phyloP scores from a whole-genome alignment of 2,888 invertebrate genomes.

The Cataglyphis rosenhaueri region DNA sequence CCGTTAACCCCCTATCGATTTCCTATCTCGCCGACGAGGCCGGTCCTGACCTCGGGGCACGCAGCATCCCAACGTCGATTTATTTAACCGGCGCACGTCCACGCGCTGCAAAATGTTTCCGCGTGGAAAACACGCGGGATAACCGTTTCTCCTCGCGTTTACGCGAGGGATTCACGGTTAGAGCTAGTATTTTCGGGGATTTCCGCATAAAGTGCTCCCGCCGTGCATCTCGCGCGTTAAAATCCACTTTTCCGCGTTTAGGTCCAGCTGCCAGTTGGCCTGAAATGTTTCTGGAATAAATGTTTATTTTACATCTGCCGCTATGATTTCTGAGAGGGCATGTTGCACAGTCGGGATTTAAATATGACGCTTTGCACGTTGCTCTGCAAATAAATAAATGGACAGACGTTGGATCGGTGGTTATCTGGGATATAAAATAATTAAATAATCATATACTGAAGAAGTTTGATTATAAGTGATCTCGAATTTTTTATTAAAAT shows the following conservation, averaged over 20 bases:
- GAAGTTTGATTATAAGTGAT: neutral
- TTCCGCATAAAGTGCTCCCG: slow-evolving; percentile 25
- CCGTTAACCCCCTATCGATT: slow-evolving; percentile 58
- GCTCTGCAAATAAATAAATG: slow-evolving; percentile 8
- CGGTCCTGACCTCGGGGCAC: slow-evolving; percentile 61
- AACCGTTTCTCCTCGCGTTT: slow-evolving; percentile 58
- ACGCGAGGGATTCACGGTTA: slow-evolving; percentile 46
- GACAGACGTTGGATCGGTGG: neutral
- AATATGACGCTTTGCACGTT: slow-evolving; percentile 18
- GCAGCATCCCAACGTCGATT: slow-evolving; percentile 58
- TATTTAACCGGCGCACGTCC: slow-evolving; percentile 60
- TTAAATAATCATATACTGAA: slow-evolving; percentile 1
- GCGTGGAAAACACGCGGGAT: slow-evolving; percentile 56
- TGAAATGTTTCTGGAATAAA: slow-evolving; percentile 51
- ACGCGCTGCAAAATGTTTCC: slow-evolving; percentile 47
- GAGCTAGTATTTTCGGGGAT: slow-evolving; percentile 49
- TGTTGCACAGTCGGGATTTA: slow-evolving; percentile 22
- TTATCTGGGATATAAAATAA: slow-evolving; percentile 3
- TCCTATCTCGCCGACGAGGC: slow-evolving; percentile 50
- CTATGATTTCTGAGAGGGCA: slow-evolving; percentile 30
- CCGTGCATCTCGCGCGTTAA: slow-evolving; percentile 25
- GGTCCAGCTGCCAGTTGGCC: slow-evolving; percentile 34
- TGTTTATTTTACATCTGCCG: slow-evolving; percentile 41
- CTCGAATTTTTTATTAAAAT: neutral
- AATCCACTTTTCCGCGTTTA: slow-evolving; percentile 41